These are phyloP conservation scores for Nebria ingens DNA, from an alignment of 1,140 invertebrate species.

Conservation along the genomic window DNA sequence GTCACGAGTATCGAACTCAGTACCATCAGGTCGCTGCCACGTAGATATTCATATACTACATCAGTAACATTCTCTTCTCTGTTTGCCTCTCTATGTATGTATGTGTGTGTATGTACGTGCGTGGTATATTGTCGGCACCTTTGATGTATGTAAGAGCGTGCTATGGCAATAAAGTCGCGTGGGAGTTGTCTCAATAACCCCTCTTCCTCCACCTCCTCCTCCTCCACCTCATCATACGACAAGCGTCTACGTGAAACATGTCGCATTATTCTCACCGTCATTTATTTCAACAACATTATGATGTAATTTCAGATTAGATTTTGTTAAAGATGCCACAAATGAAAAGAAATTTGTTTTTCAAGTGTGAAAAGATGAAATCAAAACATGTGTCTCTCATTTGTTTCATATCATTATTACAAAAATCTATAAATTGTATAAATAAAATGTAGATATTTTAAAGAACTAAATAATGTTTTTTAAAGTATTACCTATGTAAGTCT, in stretches of 20 bases:
- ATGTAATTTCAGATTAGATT: background rate
- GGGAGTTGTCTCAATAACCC: background rate
- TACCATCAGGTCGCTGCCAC: no score
- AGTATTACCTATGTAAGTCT: background rate
- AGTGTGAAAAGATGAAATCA: background rate
- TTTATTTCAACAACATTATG: background rate
- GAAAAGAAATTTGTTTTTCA: background rate
- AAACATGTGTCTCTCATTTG: no score
- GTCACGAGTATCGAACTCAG: no score
- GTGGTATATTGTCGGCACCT: background rate
- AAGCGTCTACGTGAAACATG: no score
- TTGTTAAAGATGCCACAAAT: background rate
- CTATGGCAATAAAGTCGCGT: background rate
- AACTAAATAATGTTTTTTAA: background rate
- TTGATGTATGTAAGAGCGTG: background rate
- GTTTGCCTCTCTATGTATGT: no score
- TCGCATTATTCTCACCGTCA: background rate
- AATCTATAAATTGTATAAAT: no score
- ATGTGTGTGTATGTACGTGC: no score
- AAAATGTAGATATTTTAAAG: background rate
- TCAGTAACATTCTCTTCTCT: no score
- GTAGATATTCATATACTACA: no score
- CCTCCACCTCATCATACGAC: no score
- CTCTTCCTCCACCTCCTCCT: background rate
- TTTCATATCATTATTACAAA: no score